phyloP scores from a whole-genome alignment of 2,797 vertebrate species.

The Leptatherina wallacei region DNA sequence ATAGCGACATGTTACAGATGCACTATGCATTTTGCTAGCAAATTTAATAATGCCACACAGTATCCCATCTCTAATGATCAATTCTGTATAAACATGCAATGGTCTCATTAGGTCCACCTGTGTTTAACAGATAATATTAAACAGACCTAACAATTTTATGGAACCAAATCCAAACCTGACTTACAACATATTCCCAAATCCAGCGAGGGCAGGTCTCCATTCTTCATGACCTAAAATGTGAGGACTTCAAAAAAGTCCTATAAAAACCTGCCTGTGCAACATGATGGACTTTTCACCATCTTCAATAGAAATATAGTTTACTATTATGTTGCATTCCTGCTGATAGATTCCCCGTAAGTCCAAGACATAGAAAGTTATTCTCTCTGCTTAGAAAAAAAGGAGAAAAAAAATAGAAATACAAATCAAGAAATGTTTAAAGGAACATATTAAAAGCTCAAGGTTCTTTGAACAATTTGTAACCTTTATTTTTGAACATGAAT shows the following conservation, averaged over 20 bases:
- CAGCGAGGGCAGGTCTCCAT: too few species aligned
- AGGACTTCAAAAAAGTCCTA: too few species aligned
- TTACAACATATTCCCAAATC: background rate
- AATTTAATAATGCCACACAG: background rate
- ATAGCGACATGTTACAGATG: constrained; percentile 1
- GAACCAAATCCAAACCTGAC: background rate
- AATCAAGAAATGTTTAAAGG: background rate
- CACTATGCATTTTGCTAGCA: background rate
- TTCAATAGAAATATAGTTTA: background rate
- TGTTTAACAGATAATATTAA: background rate
- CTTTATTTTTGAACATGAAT: too few species aligned
- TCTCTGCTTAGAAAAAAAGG: background rate
- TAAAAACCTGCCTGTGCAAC: background rate
- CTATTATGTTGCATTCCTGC: background rate
- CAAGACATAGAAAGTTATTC: background rate
- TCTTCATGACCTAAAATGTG: too few species aligned
- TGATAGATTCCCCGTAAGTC: background rate
- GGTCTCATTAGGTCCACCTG: background rate
- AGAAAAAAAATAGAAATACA: too few species aligned
- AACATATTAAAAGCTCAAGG: too few species aligned
- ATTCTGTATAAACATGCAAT: background rate
- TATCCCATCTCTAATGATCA: background rate
- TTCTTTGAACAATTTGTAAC: too few species aligned
- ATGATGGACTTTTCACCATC: background rate
- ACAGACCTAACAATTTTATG: background rate